A percentile compares a stretch with the other conserved stretches of the same genome.
phyloP scores from a whole-genome alignment of 2,797 vertebrate species.

The Serranus cabrilla region DNA sequence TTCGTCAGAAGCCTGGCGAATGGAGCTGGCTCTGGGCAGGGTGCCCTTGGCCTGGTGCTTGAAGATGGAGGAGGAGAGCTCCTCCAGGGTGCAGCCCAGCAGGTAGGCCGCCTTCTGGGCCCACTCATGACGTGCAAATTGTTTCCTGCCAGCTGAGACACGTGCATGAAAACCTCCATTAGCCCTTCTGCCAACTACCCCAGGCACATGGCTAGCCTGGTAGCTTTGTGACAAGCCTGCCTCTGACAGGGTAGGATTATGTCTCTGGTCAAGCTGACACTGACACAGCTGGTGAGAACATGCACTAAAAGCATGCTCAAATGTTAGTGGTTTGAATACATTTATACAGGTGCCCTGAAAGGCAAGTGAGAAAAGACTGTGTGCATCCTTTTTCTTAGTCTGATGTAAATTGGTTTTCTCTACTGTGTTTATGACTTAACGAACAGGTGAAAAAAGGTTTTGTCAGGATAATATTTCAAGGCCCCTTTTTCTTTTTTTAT shows the following conservation, averaged over 20 bases:
- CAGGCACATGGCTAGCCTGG: constrained; percentile 43
- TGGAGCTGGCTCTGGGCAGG: constrained; percentile 90
- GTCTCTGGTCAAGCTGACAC: constrained; percentile 67
- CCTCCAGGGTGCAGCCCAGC: constrained; percentile 97
- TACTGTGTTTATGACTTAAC: too few species aligned
- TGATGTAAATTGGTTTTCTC: too few species aligned
- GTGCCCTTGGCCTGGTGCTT: constrained; percentile 95
- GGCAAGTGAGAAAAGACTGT: too few species aligned
- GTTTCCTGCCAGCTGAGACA: constrained; percentile 94
- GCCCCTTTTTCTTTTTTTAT: too few species aligned
- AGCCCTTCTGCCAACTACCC: constrained; percentile 71
- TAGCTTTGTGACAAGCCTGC: constrained; percentile 60
- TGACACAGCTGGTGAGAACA: constrained; percentile 53
- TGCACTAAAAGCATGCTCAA: constrained; percentile 57
- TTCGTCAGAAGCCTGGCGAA: constrained; percentile 92
- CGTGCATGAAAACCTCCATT: constrained; percentile 79
- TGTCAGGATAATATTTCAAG: too few species aligned
- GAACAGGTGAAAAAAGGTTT: too few species aligned
- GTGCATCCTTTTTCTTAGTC: too few species aligned
- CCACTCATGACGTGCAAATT: constrained; percentile 99
- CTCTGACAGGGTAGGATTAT: constrained; percentile 71
- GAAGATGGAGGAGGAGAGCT: constrained; percentile 97
- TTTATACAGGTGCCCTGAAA: not conserved
- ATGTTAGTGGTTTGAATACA: constrained; percentile 13
- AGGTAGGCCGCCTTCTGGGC: constrained; percentile 98